Evolutionary conservation across 2,888 invertebrate genomes (phyloP).

Genomic region (Hydriomena furcata): DNA sequence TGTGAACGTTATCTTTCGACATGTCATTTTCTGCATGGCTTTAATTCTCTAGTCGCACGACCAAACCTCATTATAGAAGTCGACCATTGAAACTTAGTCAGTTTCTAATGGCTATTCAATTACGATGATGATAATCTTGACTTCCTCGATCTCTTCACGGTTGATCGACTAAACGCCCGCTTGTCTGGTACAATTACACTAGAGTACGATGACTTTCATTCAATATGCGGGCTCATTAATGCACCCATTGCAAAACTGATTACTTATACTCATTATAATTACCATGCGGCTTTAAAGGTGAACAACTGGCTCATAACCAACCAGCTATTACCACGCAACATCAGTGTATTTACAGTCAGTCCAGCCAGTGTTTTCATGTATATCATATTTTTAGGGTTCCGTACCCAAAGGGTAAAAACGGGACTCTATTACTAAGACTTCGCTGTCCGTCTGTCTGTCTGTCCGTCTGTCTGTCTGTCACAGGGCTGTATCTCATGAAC

Average conservation of each 20-base stretch:
- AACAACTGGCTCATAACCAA: constrained; percentile 10
- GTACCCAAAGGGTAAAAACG: too few relatives aligned
- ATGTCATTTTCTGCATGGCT: constrained; percentile 9
- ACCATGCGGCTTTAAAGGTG: constrained; percentile 11
- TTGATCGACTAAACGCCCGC: constrained; percentile 34
- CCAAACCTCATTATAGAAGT: constrained; percentile 2
- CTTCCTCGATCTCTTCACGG: constrained; percentile 34
- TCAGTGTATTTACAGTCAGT: neutral
- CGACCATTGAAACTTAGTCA: constrained; percentile 1
- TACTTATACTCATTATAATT: constrained; percentile 26
- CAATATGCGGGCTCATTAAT: constrained; percentile 63
- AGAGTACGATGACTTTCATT: constrained; percentile 54
- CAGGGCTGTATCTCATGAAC: too few relatives aligned
- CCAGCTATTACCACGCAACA: neutral
- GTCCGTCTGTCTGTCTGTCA: too few relatives aligned
- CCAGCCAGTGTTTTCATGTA: too few relatives aligned
- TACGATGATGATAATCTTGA: constrained; percentile 21
- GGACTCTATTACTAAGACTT: too few relatives aligned
- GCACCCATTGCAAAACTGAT: constrained; percentile 53
- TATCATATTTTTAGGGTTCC: too few relatives aligned
- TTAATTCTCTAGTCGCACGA: neutral
- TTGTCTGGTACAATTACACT: constrained; percentile 45
- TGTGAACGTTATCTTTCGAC: constrained; percentile 17
- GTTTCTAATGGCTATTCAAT: constrained; percentile 25
- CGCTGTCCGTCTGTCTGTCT: too few relatives aligned